Conservation (phyloP, 2,113 vertebrate species). For the Glaucidium brasilianum region DNA sequence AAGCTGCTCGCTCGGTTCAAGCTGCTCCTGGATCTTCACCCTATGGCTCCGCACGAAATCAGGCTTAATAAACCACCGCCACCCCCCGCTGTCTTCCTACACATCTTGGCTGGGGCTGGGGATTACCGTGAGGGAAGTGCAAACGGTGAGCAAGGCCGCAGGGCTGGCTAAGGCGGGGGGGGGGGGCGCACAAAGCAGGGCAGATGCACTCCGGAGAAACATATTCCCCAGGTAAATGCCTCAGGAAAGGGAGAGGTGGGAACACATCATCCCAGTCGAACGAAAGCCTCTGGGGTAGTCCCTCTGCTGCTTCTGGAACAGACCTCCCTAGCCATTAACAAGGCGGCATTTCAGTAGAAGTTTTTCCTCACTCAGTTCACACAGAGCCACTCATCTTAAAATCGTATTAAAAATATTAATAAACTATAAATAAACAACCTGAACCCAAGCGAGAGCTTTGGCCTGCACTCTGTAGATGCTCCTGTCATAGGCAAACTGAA, state of each 20-base stretch:
- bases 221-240: neutral
- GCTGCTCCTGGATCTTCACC: neutral
- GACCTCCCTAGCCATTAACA: neutral
- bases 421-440: neutral
- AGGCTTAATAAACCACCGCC: neutral
- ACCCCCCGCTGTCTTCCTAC: neutral
- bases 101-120: neutral
- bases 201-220: neutral
- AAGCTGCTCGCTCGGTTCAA: neutral
- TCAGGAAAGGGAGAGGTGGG: neutral
- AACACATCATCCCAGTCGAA: neutral
- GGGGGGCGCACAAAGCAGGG: neutral
- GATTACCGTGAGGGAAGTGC: neutral
- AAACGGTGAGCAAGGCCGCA: neutral
- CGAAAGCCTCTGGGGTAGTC: neutral
- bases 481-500: neutral
- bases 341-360: neutral
- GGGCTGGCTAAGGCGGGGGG: neutral
- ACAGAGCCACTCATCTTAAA: neutral
- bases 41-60: accelerated
- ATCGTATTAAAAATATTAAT: neutral
- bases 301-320: neutral
- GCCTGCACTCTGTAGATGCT: too few species aligned
- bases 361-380: neutral
- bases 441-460: neutral